Percentiles rank a stretch among this genome's conserved stretches.
Evolutionary conservation across 2,797 vertebrate species (phyloP).

Genomic region (Otolemur crassicaudatus): DNA sequence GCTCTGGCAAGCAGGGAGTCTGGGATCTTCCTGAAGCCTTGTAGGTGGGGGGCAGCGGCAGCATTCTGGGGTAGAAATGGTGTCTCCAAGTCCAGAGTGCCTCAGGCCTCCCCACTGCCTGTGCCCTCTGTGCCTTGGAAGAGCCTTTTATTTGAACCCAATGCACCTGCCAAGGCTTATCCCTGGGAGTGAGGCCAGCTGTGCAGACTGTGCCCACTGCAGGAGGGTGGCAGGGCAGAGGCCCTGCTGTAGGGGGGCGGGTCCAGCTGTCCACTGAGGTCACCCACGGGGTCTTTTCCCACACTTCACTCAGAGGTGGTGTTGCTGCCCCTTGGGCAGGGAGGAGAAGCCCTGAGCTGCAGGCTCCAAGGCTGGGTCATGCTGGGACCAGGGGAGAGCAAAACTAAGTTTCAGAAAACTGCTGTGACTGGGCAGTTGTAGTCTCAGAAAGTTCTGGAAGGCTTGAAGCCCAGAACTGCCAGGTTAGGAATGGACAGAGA

Average conservation of each 20-base stretch:
- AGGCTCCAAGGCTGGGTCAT: rapidly evolving
- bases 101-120: neutral
- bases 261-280: neutral
- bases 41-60: too few relatives aligned
- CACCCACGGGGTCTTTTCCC: rapidly evolving
- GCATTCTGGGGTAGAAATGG: neutral
- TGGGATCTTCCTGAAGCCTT: too few relatives aligned
- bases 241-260: neutral
- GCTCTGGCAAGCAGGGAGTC: neutral
- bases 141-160: slow-evolving; percentile 81
- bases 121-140: slow-evolving; percentile 73
- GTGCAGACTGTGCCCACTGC: slow-evolving; percentile 57
- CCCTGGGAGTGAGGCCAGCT: slow-evolving; percentile 80
- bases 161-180: slow-evolving; percentile 80
- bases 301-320: neutral
- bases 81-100: slow-evolving; percentile 75
- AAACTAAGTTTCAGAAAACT: neutral
- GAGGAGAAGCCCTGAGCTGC: neutral
- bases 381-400: rapidly evolving
- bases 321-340: neutral
- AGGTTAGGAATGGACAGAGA: rapidly evolving
- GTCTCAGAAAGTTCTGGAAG: neutral
- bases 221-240: neutral
- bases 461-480: neutral
- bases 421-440: rapidly evolving